Evolutionary conservation across 2,797 vertebrate species (phyloP), one percentile per base, ranked within the genome.

Genomic region (Myotis myotis): DNA sequence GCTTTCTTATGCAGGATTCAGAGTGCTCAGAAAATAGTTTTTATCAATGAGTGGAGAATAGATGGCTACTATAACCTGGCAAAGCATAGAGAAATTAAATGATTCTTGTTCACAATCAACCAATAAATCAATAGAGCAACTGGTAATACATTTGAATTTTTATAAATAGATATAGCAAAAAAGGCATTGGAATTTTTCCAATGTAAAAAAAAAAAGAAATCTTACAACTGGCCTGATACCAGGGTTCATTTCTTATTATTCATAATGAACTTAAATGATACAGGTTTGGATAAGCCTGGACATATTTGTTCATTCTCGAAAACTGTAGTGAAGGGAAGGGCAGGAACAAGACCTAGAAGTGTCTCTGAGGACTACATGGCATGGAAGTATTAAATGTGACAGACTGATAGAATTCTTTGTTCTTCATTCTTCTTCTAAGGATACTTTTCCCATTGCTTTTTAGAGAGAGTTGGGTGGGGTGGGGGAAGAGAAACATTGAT

Each of bases 41-140:
- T 95, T 95, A 92, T 93, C 92, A 94, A 66, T 91, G 72, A 84
- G 23, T 55, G 3, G 38, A 53, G 38, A 91, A 49, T 86, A 92
- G 53, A 81, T 91, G 60, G 66, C 44, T 36, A 55, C 6, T 74
- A 81, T 96, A 78, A 53, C 75, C 85, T 94, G 82, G 79, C 36
- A 80, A 79, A 95, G 38, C 51, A 74, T 33, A 28, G 90, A 89
- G 72, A 86, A 38, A 53, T 88, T 78, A 89, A 91, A 68, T 87
- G 55, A 62, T 25, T 92, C 6, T 97, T 92, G 60, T 64, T 85
- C 60, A 81, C 4, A 79, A 44, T 83, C 64, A 84, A 49, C 68
- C 62, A 79, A 8, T 79, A 57, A 86, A 75, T 95, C 86, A 89
- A 25, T 60, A 90, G 23, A 68, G 25, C 15, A 23, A 2, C 51